Base-by-base conservation (phyloP, 2,113 vertebrate genomes). In the Brachypodius melanocephalos region DNA sequence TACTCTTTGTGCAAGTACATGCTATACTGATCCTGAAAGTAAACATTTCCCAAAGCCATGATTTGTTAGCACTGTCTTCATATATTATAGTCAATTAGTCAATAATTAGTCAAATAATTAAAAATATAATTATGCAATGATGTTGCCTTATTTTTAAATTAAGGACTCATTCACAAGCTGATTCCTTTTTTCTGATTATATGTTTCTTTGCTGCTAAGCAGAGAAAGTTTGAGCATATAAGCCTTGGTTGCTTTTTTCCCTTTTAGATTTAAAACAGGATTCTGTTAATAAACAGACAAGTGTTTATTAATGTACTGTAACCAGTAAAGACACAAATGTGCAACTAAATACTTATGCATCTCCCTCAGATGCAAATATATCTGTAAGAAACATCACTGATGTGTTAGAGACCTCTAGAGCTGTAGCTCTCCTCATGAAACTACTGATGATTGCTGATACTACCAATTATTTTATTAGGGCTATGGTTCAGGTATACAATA, bases 401-500 rank as follows among this genome's bases (percentile, higher is more conserved):
- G 71, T 95, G 75, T 15, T 95, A 78, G 90, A 95, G 95, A 97
- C 94, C 94, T 96, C 90, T 94, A 95, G 94, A 96, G 92, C 94
- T 91, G 67, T 26, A 93, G 67, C 20, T 91, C 58, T 88, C 91
- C 85, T 76, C 26, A 29, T 17, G 62, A 88, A 89, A 36, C 20
- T 59, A 29, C 18, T 28, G 8, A n/a, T n/a, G n/a, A n/a, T 58
- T 68, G 81, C 48, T 89, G 52, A 22, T 57, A 55, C 7, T 46
- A 59, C 14, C 25, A 46, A 5, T 40, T 31, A 72, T 36, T 82
- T 54, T 28, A 78, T 40, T 49, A 68, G 9, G 21, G 34, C 31
- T 80, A 20, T 7, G 8, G 12, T 46, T 77, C n/a, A 26, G 40
- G 7, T 19, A 21, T 5, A 12, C 3, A 34, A 25, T 43, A 55